A percentile compares a stretch with the other conserved stretches of the same genome.
These are phyloP conservation scores for Pseudoips prasinana DNA, from an alignment of 2,888 invertebrate species.

Conservation along the genomic window DNA sequence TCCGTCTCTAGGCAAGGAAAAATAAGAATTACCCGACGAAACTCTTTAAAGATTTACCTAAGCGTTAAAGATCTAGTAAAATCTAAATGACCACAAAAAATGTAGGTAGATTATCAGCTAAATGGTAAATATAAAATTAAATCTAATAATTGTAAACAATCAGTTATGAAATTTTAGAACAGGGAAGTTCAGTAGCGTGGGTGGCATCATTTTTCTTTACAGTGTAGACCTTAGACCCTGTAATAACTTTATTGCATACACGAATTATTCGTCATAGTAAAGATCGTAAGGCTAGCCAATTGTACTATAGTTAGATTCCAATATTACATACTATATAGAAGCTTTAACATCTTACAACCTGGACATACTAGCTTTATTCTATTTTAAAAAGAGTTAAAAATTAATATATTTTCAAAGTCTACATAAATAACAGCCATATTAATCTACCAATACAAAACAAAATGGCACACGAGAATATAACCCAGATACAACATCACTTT, in stretches of 20 bases:
- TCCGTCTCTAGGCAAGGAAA: too few species aligned
- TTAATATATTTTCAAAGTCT: constrained; percentile 21
- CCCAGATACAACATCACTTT: constrained; percentile 13
- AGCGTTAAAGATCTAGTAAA: too few species aligned
- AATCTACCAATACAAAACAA: constrained; percentile 42
- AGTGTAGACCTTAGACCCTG: too few species aligned
- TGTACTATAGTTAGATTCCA: constrained; percentile 67
- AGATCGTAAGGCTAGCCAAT: constrained; percentile 67
- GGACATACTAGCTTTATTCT: constrained; percentile 44
- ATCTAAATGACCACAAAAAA: too few species aligned
- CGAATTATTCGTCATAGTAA: constrained; percentile 40
- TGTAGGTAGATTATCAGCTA: too few species aligned
- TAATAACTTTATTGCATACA: constrained; percentile 32
- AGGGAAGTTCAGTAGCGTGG: too few species aligned
- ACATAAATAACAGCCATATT: constrained; percentile 39
- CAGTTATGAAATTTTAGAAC: too few species aligned
- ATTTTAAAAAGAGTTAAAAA: constrained; percentile 25
- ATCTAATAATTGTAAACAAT: too few species aligned
- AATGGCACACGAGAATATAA: constrained; percentile 60
- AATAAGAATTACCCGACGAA: too few species aligned
- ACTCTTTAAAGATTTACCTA: too few species aligned
- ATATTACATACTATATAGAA: constrained; percentile 30
- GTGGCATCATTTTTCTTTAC: too few species aligned
- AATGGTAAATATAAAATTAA: too few species aligned
- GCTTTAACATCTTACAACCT: constrained; percentile 47